Conservation (phyloP, 2,888 invertebrate species). For the Tolmerus cingulatus region DNA sequence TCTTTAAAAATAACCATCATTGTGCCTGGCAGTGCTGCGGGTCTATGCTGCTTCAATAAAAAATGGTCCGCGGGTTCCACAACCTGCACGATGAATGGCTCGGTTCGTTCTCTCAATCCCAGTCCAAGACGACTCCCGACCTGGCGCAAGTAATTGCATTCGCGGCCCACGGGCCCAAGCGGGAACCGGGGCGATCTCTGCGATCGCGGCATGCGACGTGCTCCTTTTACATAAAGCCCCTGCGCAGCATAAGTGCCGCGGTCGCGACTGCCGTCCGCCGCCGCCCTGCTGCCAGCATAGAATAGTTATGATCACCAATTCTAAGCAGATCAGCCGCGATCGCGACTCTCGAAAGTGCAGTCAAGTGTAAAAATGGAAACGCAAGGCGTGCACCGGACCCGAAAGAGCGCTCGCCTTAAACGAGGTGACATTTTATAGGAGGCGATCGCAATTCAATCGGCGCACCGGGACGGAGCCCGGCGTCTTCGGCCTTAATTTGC, state of each 20-base stretch:
- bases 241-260: background rate
- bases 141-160: background rate
- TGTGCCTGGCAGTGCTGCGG: background rate
- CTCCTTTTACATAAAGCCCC: background rate
- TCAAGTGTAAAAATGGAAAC: slow-evolving; percentile 35
- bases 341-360: slow-evolving; percentile 15
- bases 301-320: slow-evolving; percentile 35
- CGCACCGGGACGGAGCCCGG: background rate
- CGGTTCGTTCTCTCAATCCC: background rate
- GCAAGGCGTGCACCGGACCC: slow-evolving; percentile 19
- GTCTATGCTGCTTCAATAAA: background rate
- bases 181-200: background rate
- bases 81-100: background rate
- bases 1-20: background rate
- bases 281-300: background rate
- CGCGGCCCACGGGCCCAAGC: background rate
- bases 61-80: background rate
- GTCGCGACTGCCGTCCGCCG: background rate
- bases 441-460: background rate
- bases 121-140: background rate
- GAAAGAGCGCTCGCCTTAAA: background rate
- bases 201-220: background rate
- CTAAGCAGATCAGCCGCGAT: slow-evolving; percentile 25
- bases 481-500: slow-evolving; percentile 25
- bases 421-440: slow-evolving; percentile 26